Conservation (phyloP, 2,113 vertebrate genomes). For the Synchiropus splendidus region DNA sequence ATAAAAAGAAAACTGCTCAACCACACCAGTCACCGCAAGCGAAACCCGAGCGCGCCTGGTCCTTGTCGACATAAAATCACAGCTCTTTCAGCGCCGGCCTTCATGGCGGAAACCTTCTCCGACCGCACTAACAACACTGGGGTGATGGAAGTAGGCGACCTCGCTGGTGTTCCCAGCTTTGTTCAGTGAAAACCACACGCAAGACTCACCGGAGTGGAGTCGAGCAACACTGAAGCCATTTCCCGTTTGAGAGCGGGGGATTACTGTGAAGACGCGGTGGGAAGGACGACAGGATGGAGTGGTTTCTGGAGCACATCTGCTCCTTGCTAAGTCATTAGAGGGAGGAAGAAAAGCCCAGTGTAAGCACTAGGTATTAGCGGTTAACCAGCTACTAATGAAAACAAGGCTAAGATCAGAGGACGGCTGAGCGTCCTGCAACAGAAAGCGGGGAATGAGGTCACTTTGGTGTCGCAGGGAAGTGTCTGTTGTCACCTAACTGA, state of each 20-base stretch:
- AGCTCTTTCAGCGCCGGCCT: constrained; percentile 42
- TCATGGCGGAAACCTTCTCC: constrained; percentile 39
- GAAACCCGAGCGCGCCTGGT: too few relatives aligned
- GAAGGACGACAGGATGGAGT: constrained; percentile 32
- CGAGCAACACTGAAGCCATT: constrained; percentile 42
- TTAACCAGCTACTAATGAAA: constrained; percentile 69
- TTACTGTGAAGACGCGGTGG: constrained; percentile 46
- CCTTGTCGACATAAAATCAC: constrained; percentile 15
- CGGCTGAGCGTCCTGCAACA: too few relatives aligned
- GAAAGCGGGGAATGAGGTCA: too few relatives aligned
- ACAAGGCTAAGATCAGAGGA: constrained; percentile 57
- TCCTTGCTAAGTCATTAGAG: constrained; percentile 53
- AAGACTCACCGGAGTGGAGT: constrained; percentile 18
- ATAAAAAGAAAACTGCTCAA: too few relatives aligned
- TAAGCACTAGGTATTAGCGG: constrained; percentile 65
- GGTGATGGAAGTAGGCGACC: constrained; percentile 36
- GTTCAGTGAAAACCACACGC: neutral
- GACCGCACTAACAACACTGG: constrained; percentile 41
- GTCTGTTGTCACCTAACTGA: too few relatives aligned
- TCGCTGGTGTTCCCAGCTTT: constrained; percentile 35
- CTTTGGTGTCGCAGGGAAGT: too few relatives aligned
- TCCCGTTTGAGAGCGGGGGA: constrained; percentile 55
- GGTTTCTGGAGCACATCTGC: constrained; percentile 50
- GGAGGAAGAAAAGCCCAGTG: constrained; percentile 52
- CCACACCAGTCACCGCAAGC: too few relatives aligned